phyloP scores from a whole-genome alignment of 1,140 invertebrate genomes.

The Metaphire vulgaris region DNA sequence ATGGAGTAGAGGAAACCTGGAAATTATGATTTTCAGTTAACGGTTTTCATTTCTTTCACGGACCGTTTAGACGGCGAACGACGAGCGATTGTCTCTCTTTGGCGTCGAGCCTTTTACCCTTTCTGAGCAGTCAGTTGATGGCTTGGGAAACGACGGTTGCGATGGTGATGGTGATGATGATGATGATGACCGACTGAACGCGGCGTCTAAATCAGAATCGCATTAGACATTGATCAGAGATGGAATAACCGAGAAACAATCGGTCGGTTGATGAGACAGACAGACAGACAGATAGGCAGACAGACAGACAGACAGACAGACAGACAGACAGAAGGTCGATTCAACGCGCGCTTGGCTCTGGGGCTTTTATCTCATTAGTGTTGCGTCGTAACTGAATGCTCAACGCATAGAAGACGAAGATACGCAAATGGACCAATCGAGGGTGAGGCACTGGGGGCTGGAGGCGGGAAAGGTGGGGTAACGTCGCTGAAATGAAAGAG shows the following conservation, averaged over 20 bases:
- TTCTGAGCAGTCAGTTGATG: background rate
- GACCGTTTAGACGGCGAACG: background rate
- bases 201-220: background rate
- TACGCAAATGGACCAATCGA: background rate
- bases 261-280: too few relatives aligned
- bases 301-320: background rate
- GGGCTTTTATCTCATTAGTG: background rate
- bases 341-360: background rate
- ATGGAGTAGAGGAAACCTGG: too few relatives aligned
- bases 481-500: too few relatives aligned
- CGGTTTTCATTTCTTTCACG: background rate
- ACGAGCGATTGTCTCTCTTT: too few relatives aligned
- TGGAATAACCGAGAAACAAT: background rate
- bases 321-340: background rate
- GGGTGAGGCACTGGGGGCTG: too few relatives aligned
- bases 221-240: slow-evolving; percentile 2
- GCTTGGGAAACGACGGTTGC: too few relatives aligned
- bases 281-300: background rate
- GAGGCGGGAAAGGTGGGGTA: too few relatives aligned
- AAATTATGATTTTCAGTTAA: background rate
- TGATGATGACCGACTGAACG: too few relatives aligned
- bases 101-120: background rate
- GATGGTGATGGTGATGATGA: too few relatives aligned
- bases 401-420: background rate
- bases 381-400: background rate